Conservation (phyloP, 1,140 invertebrate species). For the Daktulosphaira vitifoliae region DNA sequence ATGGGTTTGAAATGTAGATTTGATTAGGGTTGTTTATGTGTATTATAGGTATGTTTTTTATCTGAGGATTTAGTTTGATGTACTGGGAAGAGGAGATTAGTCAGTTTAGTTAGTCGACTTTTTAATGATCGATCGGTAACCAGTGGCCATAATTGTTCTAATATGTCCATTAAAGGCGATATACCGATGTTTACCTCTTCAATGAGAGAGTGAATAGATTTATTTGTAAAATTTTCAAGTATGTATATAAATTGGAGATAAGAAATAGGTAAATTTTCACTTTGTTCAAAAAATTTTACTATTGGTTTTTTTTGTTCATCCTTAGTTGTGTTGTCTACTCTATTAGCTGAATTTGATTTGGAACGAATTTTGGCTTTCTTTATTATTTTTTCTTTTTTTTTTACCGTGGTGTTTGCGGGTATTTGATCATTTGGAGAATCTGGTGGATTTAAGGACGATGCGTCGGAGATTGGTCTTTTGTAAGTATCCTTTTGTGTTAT, state of each 20-base stretch:
- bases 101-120: not conserved
- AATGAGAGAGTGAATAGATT: not conserved
- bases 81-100: too few relatives aligned
- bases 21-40: not conserved
- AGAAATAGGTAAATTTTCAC: not conserved
- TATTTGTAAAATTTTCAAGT: not conserved
- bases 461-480: too few relatives aligned
- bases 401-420: not conserved
- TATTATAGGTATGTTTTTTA: too few relatives aligned
- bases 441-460: not conserved
- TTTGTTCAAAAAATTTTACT: not conserved
- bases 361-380: not conserved
- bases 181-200: not conserved
- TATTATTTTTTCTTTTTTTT: not conserved
- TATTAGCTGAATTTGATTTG: not conserved
- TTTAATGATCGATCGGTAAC: not conserved
- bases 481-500: too few relatives aligned
- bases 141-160: not conserved
- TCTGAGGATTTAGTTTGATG: too few relatives aligned
- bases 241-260: not conserved
- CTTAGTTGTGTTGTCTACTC: not conserved
- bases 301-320: not conserved
- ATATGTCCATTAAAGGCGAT: not conserved
- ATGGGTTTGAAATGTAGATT: too few relatives aligned
- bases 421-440: not conserved